These are phyloP conservation scores for Paracanthobrama guichenoti DNA, from an alignment of 2,113 vertebrate genomes.

Conservation along the genomic window DNA sequence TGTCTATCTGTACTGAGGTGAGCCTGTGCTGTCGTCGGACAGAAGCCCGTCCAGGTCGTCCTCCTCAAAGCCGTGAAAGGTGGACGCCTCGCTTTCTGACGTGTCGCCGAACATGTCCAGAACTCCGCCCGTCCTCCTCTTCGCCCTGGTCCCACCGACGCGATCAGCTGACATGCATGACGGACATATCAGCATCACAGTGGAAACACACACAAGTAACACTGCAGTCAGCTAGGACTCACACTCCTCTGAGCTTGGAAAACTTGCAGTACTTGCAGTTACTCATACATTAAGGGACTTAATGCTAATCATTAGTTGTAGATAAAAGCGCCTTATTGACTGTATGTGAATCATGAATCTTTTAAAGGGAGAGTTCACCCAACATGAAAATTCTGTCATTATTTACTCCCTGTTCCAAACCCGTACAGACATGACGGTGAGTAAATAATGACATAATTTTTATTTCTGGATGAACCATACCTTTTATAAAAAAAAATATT, in stretches of 20 bases:
- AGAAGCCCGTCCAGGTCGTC: slow-evolving; percentile 87
- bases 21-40: slow-evolving; percentile 78
- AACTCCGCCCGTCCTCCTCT: slow-evolving; percentile 80
- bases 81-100: slow-evolving; percentile 93
- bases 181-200: slow-evolving; percentile 84
- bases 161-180: slow-evolving; percentile 89
- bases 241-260: slow-evolving; percentile 40
- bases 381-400: background rate
- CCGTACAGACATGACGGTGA: background rate
- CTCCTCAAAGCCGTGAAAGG: slow-evolving; percentile 94
- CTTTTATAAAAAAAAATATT: background rate
- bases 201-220: slow-evolving; percentile 84
- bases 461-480: background rate
- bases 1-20: slow-evolving; percentile 81
- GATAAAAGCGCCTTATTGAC: background rate
- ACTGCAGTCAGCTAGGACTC: slow-evolving; percentile 53
- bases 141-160: slow-evolving; percentile 87
- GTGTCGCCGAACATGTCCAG: slow-evolving; percentile 89
- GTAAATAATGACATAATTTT: background rate
- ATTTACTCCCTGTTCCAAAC: background rate
- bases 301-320: background rate
- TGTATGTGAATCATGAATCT: background rate
- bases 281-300: slow-evolving; percentile 13
- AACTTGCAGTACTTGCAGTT: slow-evolving; percentile 37
- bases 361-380: background rate